Evolutionary conservation across 2,797 vertebrate genomes (phyloP).

Genomic region (Sebastes iracundus): DNA sequence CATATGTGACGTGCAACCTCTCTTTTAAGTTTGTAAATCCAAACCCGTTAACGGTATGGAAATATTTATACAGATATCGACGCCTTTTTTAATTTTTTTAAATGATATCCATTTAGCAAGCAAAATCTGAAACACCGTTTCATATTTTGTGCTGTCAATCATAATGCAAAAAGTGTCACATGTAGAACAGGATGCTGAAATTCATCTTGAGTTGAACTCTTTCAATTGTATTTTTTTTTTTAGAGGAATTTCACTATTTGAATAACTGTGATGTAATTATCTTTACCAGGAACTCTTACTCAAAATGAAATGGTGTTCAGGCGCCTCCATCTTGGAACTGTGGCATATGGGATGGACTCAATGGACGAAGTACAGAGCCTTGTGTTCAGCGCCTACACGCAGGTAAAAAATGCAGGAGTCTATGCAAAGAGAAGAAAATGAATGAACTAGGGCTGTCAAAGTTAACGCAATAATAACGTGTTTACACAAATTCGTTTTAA

Average conservation of each 20-base stretch:
- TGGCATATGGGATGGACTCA: constrained; percentile 96
- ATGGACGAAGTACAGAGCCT: constrained; percentile 99
- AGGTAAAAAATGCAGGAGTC: constrained; percentile 78
- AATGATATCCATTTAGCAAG: neutral
- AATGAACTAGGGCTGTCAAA: too few species aligned
- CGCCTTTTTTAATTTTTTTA: neutral
- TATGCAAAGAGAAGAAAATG: neutral
- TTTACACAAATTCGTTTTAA: too few species aligned
- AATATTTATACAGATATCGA: neutral
- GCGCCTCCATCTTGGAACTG: constrained; percentile 94
- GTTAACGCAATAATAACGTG: too few species aligned
- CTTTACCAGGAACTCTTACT: constrained; percentile 91
- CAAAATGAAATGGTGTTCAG: constrained; percentile 99
- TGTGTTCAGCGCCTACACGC: constrained; percentile 96
- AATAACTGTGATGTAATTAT: neutral
- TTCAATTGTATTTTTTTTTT: neutral
- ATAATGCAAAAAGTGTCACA: neutral
- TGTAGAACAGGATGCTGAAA: neutral
- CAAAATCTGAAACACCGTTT: neutral
- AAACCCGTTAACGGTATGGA: neutral
- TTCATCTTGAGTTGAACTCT: neutral
- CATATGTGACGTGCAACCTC: constrained; percentile 11
- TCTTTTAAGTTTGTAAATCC: neutral
- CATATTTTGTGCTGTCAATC: neutral
- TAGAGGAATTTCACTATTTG: neutral